Evolutionary conservation across 2,888 invertebrate species (phyloP).

Genomic region (Orchesellides sinensis): DNA sequence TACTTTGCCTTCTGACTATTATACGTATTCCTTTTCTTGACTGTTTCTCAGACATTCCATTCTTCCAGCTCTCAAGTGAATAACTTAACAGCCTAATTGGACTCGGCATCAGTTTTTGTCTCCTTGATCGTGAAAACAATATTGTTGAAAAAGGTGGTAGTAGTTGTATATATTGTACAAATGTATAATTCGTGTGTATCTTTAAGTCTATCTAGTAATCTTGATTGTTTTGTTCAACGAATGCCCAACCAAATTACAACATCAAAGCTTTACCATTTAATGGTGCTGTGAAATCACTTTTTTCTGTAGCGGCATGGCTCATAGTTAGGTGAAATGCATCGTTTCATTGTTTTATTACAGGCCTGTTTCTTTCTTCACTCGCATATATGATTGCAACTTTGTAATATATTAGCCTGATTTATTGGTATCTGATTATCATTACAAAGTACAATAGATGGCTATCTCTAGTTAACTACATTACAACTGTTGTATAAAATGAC

Average conservation of each 20-base stretch:
- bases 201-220: neutral
- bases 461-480: neutral
- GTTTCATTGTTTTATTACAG: neutral
- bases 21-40: neutral
- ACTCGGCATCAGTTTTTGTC: neutral
- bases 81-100: conserved; percentile 1
- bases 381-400: neutral
- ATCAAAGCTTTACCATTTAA: neutral
- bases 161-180: neutral
- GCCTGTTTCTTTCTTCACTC: neutral
- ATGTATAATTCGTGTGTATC: neutral
- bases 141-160: neutral
- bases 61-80: conserved; percentile 14
- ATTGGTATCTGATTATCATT: conserved; percentile 45
- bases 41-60: conserved; percentile 27
- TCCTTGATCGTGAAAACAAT: too few species aligned
- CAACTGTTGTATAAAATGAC: conserved; percentile 1
- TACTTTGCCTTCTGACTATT: conserved; percentile 44
- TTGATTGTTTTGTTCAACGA: neutral
- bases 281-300: conserved; percentile 28
- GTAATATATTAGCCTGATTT: conserved; percentile 44
- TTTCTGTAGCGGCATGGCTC: neutral
- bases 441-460: conserved; percentile 29
- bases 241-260: neutral
- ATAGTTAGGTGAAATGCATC: too few species aligned